phyloP scores from a whole-genome alignment of 2,888 invertebrate genomes.

The Venusia cambrica region DNA sequence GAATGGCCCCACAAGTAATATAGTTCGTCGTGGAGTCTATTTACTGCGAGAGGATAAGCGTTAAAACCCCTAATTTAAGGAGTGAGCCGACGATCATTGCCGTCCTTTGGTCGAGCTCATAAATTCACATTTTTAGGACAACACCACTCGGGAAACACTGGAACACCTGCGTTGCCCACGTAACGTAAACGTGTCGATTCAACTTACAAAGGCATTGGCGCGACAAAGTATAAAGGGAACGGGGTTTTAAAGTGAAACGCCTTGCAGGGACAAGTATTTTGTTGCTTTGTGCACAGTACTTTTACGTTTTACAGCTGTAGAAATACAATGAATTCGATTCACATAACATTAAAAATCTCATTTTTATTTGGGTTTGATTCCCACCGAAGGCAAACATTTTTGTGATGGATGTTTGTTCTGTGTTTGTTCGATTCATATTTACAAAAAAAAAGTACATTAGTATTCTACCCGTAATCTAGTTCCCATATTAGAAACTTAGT shows the following conservation, averaged over 20 bases:
- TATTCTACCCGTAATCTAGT: too few relatives aligned
- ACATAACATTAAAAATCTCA: too few relatives aligned
- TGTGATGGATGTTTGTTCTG: too few relatives aligned
- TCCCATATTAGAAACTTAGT: too few relatives aligned
- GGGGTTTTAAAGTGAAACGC: constrained; percentile 15
- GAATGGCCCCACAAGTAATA: constrained; percentile 56
- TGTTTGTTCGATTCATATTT: too few relatives aligned
- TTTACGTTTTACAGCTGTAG: too few relatives aligned
- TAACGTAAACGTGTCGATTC: constrained; percentile 54
- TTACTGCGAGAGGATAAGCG: constrained; percentile 72
- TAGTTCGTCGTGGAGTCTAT: constrained; percentile 65
- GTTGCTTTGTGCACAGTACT: too few relatives aligned
- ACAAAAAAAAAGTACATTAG: too few relatives aligned
- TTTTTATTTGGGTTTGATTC: too few relatives aligned
- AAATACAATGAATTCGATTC: too few relatives aligned
- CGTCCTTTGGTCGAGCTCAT: constrained; percentile 63
- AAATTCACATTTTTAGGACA: constrained; percentile 77
- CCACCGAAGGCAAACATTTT: too few relatives aligned
- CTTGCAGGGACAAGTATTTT: constrained; percentile 3
- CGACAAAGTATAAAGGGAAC: constrained; percentile 26
- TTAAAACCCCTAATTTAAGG: constrained; percentile 77
- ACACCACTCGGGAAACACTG: constrained; percentile 45
- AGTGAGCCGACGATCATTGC: constrained; percentile 74
- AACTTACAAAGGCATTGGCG: constrained; percentile 42
- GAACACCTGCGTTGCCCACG: constrained; percentile 63